These are phyloP conservation scores for Lasioglossum baleicum DNA, from an alignment of 1,140 invertebrate genomes.

Conservation along the genomic window DNA sequence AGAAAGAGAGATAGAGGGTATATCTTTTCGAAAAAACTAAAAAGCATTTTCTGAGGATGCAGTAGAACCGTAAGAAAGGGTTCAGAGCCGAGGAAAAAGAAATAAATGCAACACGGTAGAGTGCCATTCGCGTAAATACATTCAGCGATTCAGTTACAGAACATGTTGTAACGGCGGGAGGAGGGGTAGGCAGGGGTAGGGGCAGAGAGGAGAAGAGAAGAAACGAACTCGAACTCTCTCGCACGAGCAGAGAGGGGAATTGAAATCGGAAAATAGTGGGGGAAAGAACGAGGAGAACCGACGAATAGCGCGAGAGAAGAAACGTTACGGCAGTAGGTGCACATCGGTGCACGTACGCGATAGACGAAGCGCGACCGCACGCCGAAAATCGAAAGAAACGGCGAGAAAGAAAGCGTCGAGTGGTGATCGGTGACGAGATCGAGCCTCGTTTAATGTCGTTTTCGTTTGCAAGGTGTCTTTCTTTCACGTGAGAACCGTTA, in stretches of 20 bases:
- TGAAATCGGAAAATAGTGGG: neutral
- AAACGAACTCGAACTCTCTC: conserved; percentile 19
- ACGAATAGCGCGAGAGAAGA: conserved; percentile 59
- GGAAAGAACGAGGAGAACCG: conserved; percentile 41
- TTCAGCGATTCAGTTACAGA: conserved; percentile 9
- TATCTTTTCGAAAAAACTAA: conserved; percentile 24
- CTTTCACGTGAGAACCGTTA: conserved; percentile 14
- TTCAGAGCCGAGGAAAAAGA: neutral
- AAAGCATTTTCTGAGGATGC: neutral
- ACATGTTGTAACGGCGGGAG: neutral
- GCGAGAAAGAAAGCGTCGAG: conserved; percentile 35
- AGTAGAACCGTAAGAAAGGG: neutral
- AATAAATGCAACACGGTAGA: conserved; percentile 40
- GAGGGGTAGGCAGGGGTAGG: neutral
- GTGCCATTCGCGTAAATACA: conserved; percentile 20
- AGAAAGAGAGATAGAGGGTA: neutral
- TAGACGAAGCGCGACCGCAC: conserved; percentile 45
- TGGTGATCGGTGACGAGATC: neutral
- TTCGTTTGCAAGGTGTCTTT: conserved; percentile 50
- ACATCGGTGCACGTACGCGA: conserved; percentile 46
- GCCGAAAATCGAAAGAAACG: conserved; percentile 30
- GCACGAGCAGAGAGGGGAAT: neutral
- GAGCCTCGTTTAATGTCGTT: conserved; percentile 61
- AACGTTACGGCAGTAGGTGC: conserved; percentile 43
- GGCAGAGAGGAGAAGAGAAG: neutral